A percentile compares a stretch with the other conserved stretches of the same genome.
These are phyloP conservation scores for Tadarida brasiliensis DNA, from an alignment of 2,797 vertebrate genomes.

Conservation along the genomic window DNA sequence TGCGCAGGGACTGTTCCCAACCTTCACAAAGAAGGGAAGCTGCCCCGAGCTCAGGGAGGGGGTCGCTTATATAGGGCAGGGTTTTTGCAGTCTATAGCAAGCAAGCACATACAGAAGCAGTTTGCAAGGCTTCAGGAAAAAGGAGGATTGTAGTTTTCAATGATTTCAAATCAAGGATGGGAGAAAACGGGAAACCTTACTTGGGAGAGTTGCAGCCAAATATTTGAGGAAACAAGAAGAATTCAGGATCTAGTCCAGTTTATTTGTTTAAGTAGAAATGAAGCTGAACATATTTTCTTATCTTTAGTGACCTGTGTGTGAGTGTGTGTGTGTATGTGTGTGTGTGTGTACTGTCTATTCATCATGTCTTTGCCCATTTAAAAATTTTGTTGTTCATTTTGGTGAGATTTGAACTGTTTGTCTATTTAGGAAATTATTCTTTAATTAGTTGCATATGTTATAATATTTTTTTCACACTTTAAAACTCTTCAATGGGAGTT, in stretches of 20 bases:
- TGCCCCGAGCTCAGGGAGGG: no score
- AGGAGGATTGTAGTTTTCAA: background rate
- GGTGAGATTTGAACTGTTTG: background rate
- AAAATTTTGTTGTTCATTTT: slow-evolving; percentile 19
- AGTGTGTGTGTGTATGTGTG: background rate
- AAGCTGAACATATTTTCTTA: background rate
- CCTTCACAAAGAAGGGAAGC: no score
- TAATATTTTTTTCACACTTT: background rate
- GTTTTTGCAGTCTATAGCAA: no score
- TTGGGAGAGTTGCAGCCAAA: background rate
- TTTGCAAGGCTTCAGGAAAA: background rate
- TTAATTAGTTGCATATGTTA: background rate
- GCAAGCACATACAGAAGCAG: no score
- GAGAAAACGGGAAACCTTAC: background rate
- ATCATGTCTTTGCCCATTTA: background rate
- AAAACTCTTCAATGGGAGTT: slow-evolving; percentile 1
- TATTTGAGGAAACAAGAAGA: background rate
- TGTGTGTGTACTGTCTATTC: background rate
- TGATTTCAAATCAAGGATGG: background rate
- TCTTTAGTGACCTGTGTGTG: background rate
- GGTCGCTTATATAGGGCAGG: no score
- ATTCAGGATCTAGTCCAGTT: background rate
- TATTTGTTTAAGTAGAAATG: slow-evolving; percentile 29
- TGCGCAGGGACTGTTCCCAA: no score
- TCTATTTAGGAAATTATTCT: background rate